Evolutionary conservation across 2,113 vertebrate species (phyloP), one percentile per base, ranked within the genome.

Genomic region (Condylura cristata): DNA sequence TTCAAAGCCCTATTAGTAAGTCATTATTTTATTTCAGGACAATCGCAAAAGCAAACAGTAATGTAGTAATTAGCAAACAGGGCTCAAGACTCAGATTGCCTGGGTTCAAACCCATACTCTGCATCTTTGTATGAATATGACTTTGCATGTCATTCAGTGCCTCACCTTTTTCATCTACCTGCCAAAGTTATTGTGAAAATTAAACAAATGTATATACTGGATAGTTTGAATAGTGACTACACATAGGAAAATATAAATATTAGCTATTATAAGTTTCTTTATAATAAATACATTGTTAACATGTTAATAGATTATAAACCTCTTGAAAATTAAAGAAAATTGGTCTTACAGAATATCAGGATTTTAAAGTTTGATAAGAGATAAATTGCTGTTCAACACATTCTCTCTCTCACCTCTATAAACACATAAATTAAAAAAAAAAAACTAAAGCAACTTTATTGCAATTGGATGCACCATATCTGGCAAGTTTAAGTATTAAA

Each of bases 401-500:
- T 39, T 8, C 5, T 34, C 75, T 30, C 37, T 37, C 32, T n/a
- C 44, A 53, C 34, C 37, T 24, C 39, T 46, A 85, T n/a, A 39
- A 60, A 78, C 13, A 80, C n/a, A 68, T 3, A 75, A 41, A 61
- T n/a, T n/a, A 17, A 51, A 2, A 2, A 37, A 32, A 46, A 74
- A 58, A 5, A 1, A 17, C 16, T 51, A 63, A 72, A 65, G 3
- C 8, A 39, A 46, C 22, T 86, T 91, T 72, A 41, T 78, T 51
- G 30, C 32, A 72, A 53, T 2, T 48, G 22, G 22, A 84, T 61
- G 24, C 6, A 72, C 7, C 8, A 32, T 53, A 8, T 58, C 60
- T 51, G 39, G 16, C 71, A 87, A 84, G 74, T 86, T 51, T 93
- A 56, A 91, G 20, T 82, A 46, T 56, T 94, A 68, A 90, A 7